Conservation (phyloP, 2,113 vertebrate species). For the Siniperca chuatsi region DNA sequence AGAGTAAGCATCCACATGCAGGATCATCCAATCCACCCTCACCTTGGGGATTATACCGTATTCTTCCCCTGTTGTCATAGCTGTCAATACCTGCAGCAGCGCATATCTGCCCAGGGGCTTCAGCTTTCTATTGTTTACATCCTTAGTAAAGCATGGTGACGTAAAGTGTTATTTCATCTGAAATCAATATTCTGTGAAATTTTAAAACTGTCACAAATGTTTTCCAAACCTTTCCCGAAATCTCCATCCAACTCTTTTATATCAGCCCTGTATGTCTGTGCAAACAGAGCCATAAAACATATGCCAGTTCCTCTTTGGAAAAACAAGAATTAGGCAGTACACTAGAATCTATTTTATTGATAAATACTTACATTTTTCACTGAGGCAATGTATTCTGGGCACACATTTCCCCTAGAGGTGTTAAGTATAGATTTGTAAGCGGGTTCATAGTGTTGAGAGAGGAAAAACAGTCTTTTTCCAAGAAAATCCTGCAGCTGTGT, state of each 20-base stretch:
- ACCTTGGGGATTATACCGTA: conserved; percentile 75
- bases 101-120: conserved; percentile 42
- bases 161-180: conserved; percentile 24
- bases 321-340: conserved; percentile 9
- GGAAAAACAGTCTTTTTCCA: not conserved
- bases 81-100: conserved; percentile 50
- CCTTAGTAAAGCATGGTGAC: not conserved
- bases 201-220: not conserved
- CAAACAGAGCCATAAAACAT: not conserved
- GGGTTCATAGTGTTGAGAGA: not conserved
- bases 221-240: not conserved
- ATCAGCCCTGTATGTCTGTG: not conserved
- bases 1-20: conserved; percentile 78
- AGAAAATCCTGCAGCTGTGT: conserved; percentile 12
- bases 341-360: conserved; percentile 3
- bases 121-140: conserved; percentile 38
- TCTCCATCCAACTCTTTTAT: not conserved
- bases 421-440: conserved; percentile 17
- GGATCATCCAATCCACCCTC: conserved; percentile 73
- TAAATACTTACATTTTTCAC: conserved; percentile 6
- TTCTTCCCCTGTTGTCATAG: conserved; percentile 48
- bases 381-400: conserved; percentile 11
- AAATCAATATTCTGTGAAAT: not conserved
- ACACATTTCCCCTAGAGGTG: conserved; percentile 11
- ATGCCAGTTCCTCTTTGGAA: conserved; percentile 1